These are phyloP conservation scores for Dioctria rufipes DNA, from an alignment of 2,888 invertebrate genomes.

Conservation along the genomic window DNA sequence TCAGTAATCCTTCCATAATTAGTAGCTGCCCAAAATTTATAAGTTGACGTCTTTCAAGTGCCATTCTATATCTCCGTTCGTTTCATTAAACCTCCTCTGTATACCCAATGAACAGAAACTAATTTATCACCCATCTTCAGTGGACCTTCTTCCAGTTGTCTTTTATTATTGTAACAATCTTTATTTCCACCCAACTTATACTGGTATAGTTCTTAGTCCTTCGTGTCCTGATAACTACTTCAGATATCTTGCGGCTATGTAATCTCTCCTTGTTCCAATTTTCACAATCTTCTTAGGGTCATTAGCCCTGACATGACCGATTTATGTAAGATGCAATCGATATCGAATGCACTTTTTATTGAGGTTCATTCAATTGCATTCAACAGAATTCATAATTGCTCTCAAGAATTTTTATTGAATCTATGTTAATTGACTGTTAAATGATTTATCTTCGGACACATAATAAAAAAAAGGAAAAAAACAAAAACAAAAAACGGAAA, in stretches of 20 bases:
- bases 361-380: background rate
- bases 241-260: background rate
- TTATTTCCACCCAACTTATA: background rate
- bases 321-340: slow-evolving; percentile 21
- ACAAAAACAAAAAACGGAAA: no score
- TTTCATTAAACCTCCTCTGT: slow-evolving; percentile 22
- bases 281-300: background rate
- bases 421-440: slow-evolving; percentile 36
- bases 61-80: slow-evolving; percentile 6
- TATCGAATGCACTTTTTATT: slow-evolving; percentile 11
- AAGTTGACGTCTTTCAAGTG: background rate
- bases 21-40: background rate
- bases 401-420: slow-evolving; percentile 2
- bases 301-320: background rate
- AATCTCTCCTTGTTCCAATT: slow-evolving; percentile 31
- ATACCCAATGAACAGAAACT: slow-evolving; percentile 16
- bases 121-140: slow-evolving; percentile 33
- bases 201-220: background rate
- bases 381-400: background rate
- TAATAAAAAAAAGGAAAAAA: background rate
- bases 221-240: background rate
- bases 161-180: background rate
- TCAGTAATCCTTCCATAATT: background rate
- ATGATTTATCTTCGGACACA: slow-evolving; percentile 17
- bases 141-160: slow-evolving; percentile 25